Percentiles rank a stretch among this genome's conserved stretches.
Conservation (phyloP, 2,113 vertebrate genomes). For the Parus major region DNA sequence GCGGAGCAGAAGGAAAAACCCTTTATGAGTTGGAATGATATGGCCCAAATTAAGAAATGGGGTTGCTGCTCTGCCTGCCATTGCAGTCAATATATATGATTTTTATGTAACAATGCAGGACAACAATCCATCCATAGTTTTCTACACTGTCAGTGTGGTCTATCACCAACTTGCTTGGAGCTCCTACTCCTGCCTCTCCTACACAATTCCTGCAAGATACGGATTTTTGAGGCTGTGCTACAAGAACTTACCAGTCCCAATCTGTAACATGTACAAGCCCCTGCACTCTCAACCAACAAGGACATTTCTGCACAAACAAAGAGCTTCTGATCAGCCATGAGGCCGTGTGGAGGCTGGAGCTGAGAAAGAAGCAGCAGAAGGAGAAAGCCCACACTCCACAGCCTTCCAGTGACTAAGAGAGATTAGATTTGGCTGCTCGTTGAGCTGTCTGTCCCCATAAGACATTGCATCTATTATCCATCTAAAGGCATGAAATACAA, state of each 20-base stretch:
- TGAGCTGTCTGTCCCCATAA: neutral
- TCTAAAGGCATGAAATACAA: neutral
- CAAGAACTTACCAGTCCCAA: neutral
- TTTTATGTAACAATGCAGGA: neutral
- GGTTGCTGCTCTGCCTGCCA: neutral
- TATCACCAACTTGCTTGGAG: neutral
- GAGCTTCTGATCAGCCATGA: neutral
- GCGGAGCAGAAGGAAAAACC: neutral
- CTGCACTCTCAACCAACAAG: neutral
- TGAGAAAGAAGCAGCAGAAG: conserved; percentile 29
- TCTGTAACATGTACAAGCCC: neutral
- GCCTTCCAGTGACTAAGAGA: neutral
- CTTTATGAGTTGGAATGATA: accelerated
- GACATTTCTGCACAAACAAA: neutral
- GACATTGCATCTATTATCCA: neutral
- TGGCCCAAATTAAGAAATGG: neutral
- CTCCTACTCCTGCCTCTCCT: conserved; percentile 42
- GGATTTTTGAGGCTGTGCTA: neutral
- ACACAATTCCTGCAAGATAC: neutral
- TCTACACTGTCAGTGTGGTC: neutral
- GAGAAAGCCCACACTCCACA: conserved; percentile 32
- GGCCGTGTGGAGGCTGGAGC: conserved; percentile 7
- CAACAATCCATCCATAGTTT: neutral
- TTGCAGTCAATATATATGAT: neutral
- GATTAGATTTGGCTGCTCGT: neutral